Evolutionary conservation across 1,140 invertebrate species (phyloP).

Genomic region (Drosophila hydei): DNA sequence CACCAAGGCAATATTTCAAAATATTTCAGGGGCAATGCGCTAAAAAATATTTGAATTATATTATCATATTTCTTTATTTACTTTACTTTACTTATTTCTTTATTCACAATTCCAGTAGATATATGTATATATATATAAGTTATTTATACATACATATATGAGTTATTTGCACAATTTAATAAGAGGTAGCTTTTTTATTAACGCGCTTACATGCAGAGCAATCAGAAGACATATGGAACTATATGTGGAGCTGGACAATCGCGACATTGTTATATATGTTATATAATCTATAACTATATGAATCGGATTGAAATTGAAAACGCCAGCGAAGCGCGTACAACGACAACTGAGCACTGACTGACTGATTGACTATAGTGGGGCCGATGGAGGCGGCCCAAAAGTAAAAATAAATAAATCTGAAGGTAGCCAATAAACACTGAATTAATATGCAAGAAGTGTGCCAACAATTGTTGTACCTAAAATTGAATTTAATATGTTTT

Average conservation of each 20-base stretch:
- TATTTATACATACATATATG: neutral
- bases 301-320: constrained; percentile 38
- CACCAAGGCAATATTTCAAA: neutral
- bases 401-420: constrained; percentile 22
- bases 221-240: constrained; percentile 51
- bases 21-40: neutral
- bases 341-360: constrained; percentile 43
- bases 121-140: neutral
- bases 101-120: neutral
- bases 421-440: constrained; percentile 47
- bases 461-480: constrained; percentile 51
- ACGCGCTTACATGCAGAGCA: constrained; percentile 56
- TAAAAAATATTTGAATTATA: neutral
- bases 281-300: constrained; percentile 25
- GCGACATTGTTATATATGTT: constrained; percentile 61
- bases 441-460: constrained; percentile 69
- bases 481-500: constrained; percentile 49
- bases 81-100: neutral
- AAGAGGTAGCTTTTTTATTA: neutral
- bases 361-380: constrained; percentile 2
- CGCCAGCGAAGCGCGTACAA: constrained; percentile 32
- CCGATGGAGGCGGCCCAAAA: constrained; percentile 24
- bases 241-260: constrained; percentile 49
- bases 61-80: neutral
- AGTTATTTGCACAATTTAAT: neutral